Evolutionary conservation across 2,888 invertebrate genomes (phyloP).

Genomic region (Caenorhabditis sp.): DNA sequence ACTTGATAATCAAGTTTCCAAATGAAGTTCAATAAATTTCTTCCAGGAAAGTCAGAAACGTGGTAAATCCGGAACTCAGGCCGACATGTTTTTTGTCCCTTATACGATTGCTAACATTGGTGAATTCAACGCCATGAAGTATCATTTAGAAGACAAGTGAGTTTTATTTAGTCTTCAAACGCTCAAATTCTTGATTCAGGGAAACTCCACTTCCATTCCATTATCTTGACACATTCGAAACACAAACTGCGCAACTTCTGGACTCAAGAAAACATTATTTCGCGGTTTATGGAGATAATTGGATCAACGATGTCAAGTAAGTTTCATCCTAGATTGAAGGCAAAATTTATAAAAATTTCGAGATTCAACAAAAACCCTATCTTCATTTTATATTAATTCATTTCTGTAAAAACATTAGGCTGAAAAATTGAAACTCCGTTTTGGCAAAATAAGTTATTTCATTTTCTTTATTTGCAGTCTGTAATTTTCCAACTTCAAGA

Average conservation of each 20-base stretch:
- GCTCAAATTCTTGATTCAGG: conserved; percentile 15
- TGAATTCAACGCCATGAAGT: conserved; percentile 70
- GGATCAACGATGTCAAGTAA: conserved; percentile 65
- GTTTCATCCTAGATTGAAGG: not conserved
- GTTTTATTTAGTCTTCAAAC: conserved; percentile 2
- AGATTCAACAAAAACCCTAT: too few species aligned
- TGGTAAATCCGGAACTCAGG: conserved; percentile 62
- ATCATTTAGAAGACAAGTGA: conserved; percentile 69
- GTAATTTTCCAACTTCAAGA: too few species aligned
- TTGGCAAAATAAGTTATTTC: too few species aligned
- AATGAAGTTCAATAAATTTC: not conserved
- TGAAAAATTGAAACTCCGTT: too few species aligned
- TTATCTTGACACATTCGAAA: conserved; percentile 66
- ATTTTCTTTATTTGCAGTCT: too few species aligned
- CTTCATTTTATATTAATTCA: too few species aligned
- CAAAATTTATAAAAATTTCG: too few species aligned
- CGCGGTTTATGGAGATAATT: conserved; percentile 71
- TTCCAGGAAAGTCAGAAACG: conserved; percentile 64
- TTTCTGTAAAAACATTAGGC: too few species aligned
- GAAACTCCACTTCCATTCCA: conserved; percentile 70
- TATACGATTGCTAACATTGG: conserved; percentile 66
- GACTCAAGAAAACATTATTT: conserved; percentile 66
- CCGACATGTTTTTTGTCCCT: conserved; percentile 71
- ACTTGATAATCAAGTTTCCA: too few species aligned
- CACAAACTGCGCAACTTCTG: conserved; percentile 58